Percentiles rank a stretch among this genome's conserved stretches.
Conservation (phyloP, 2,888 invertebrate genomes). For the Limnephilus rhombicus region DNA sequence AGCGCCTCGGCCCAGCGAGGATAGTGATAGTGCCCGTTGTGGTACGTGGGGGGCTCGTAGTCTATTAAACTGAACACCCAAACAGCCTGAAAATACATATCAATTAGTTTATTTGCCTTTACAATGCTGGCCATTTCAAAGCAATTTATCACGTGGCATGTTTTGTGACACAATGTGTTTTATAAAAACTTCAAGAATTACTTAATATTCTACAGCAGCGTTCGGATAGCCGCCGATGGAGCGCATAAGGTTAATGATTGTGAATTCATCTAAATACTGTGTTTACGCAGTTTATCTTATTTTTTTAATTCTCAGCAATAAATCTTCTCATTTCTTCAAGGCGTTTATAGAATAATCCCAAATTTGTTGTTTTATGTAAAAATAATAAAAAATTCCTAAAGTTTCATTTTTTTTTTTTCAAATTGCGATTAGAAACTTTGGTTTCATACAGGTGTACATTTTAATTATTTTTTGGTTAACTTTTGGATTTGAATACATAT, state of each 20-base stretch:
- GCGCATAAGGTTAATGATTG: not conserved
- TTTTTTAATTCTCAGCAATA: not conserved
- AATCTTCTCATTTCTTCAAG: not conserved
- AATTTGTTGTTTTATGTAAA: not conserved
- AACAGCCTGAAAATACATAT: conserved; percentile 79
- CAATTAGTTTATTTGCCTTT: not conserved
- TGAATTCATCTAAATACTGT: not conserved
- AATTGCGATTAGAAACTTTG: too few relatives aligned
- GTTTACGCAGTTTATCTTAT: not conserved
- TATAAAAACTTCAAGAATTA: too few relatives aligned
- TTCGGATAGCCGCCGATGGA: too few relatives aligned
- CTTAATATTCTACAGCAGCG: too few relatives aligned
- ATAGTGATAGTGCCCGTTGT: conserved; percentile 87
- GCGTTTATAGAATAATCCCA: not conserved
- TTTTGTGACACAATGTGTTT: too few relatives aligned
- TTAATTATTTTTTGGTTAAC: too few relatives aligned
- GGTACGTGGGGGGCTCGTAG: conserved; percentile 91
- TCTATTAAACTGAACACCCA: conserved; percentile 94
- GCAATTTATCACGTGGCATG: too few relatives aligned
- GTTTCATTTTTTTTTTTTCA: too few relatives aligned
- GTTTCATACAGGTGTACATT: too few relatives aligned
- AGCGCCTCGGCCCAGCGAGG: conserved; percentile 91
- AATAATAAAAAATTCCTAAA: too few relatives aligned
- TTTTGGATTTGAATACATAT: too few relatives aligned
- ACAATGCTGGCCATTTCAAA: too few relatives aligned